Conservation (phyloP, 2,888 invertebrate genomes). For the Sthenelais limicola region DNA sequence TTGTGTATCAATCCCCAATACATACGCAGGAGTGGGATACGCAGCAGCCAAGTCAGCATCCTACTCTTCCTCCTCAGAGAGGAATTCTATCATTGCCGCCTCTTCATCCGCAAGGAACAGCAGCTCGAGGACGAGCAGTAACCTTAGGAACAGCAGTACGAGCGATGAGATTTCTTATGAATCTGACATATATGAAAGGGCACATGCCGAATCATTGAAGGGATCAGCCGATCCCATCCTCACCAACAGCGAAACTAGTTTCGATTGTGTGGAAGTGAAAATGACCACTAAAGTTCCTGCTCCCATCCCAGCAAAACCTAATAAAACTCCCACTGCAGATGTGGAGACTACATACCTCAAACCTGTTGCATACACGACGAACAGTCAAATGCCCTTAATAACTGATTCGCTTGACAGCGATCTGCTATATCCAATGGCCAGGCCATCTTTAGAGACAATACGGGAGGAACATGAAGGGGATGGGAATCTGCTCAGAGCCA, state of each 20-base stretch:
- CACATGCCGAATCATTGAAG: conserved; percentile 1
- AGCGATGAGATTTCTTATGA: conserved; percentile 5
- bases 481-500: no score
- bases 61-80: background rate
- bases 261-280: conserved; percentile 27
- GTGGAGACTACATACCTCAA: no score
- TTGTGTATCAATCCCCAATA: conserved; percentile 31
- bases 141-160: background rate
- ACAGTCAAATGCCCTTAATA: no score
- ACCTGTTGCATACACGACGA: no score
- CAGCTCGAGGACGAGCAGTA: no score
- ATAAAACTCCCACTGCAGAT: no score
- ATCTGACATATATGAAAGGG: background rate
- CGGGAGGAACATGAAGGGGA: conserved; percentile 10
- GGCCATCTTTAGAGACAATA: conserved; percentile 21
- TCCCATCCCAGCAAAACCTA: background rate
- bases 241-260: conserved; percentile 2
- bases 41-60: background rate
- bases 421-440: conserved; percentile 3
- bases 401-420: background rate
- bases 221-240: conserved; percentile 28
- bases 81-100: background rate
- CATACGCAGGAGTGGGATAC: conserved; percentile 10
- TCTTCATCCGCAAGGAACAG: background rate
- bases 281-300: no score